phyloP scores from a whole-genome alignment of 2,888 invertebrate species.

The Trachelus stipa region DNA sequence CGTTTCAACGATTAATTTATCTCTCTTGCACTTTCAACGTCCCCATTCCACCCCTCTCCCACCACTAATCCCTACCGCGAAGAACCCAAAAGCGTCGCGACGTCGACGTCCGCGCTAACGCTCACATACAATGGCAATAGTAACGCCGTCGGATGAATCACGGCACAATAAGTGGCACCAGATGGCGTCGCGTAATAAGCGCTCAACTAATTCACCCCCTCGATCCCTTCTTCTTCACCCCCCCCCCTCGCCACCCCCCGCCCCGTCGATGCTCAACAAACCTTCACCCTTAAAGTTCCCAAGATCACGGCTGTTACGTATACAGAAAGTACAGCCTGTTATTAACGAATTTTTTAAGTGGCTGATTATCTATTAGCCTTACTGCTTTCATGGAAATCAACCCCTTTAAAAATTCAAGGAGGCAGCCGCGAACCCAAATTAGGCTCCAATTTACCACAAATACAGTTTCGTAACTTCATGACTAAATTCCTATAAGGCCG shows the following conservation, averaged over 20 bases:
- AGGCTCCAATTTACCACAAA: background rate
- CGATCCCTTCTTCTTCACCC: background rate
- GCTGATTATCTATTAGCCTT: background rate
- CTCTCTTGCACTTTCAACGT: background rate
- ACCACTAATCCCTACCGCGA: background rate
- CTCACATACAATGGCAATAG: slow-evolving; percentile 26
- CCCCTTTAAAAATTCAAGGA: background rate
- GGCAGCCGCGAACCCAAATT: background rate
- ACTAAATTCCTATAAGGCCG: background rate
- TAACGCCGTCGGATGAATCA: slow-evolving; percentile 29
- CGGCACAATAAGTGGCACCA: slow-evolving; percentile 43
- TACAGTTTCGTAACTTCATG: background rate
- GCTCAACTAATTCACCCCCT: slow-evolving; percentile 28
- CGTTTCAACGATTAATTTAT: background rate
- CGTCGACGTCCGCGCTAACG: background rate
- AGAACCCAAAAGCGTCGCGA: background rate
- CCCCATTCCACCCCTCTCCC: too few relatives aligned
- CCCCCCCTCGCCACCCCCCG: too few relatives aligned
- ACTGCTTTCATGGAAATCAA: background rate
- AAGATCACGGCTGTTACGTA: background rate
- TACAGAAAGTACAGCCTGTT: background rate
- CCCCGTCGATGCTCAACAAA: background rate
- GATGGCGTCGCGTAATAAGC: slow-evolving; percentile 43
- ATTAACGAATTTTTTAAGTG: background rate
- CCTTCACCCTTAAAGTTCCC: background rate